Base-by-base conservation (phyloP, 2,113 vertebrate genomes). In the Boulengerochromis microlepis region DNA sequence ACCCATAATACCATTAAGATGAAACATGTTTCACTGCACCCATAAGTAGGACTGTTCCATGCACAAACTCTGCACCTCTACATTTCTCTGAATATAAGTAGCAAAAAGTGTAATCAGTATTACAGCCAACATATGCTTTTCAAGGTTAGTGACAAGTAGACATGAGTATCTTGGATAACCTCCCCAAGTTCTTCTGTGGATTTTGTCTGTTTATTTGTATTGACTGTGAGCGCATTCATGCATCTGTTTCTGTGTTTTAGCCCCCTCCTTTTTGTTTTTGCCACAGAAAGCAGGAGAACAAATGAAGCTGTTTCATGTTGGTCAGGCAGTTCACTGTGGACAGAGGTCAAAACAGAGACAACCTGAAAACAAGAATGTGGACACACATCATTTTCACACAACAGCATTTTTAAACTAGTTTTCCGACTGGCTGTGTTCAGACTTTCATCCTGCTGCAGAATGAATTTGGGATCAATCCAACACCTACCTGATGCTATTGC, bases 391-490 rank as follows among this genome's bases (percentile, higher is more conserved):
- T 40, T 40, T 40, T 40, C 35, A 40, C 11, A 40, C 35, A 13
- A 8, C 18, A 38, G 33, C 61, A 13, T 38, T 66, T 66, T 38
- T n/a, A 40, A 69, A 69, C 7, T 69, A 40, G 12, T 2, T 69
- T 40, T 9, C n/a, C n/a, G 1, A 40, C 0, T 9, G 10, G 64
- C 33, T 38, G 19, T 0, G 1, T 69, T 69, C 8, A 1, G 33
- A 22, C 35, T 40, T 69, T 69, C 13, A 22, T 69, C 35, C 11
- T 22, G 35, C 35, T 40, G 64, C 19, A 69, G 11, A 40, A 69
- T 22, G 35, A 42, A 71, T 40, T 71, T 22, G 66, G 35, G n/a
- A 12, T 38, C 10, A 69, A 2, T 38, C 33, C 9, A 22, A 42
- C 66, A 16, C n/a, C 66, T 16, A 24, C 64, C 35, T 40, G 35